phyloP scores from a whole-genome alignment of 1,140 invertebrate species.

The Heliconius melpomene region DNA sequence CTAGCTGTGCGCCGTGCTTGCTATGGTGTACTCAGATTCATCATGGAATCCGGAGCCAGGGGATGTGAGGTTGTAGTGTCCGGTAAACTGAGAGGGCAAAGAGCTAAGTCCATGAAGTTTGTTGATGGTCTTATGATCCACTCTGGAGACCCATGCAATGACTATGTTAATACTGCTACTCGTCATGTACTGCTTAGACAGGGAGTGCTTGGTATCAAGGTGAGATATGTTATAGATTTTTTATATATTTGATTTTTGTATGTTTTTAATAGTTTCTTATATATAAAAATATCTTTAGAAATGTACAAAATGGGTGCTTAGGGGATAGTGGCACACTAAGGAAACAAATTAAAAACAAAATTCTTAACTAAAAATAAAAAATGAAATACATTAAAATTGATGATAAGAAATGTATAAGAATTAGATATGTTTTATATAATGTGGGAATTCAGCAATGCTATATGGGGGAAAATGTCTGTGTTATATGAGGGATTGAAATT shows the following conservation, averaged over 20 bases:
- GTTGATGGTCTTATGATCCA: conserved; percentile 99
- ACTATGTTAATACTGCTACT: conserved; percentile 99
- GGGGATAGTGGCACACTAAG: no score
- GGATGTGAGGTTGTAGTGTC: conserved; percentile 99
- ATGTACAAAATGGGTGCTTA: no score
- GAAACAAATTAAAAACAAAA: no score
- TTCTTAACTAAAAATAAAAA: no score
- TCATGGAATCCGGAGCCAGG: conserved; percentile 99
- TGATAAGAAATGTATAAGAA: no score
- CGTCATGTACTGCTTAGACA: conserved; percentile 98
- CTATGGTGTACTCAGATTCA: conserved; percentile 99
- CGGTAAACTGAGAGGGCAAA: conserved; percentile 98
- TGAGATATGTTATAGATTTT: conserved; percentile 38
- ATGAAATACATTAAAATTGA: no score
- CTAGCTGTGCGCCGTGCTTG: conserved; percentile 92
- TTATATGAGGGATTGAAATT: no score
- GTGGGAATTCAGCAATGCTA: no score
- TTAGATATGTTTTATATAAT: no score
- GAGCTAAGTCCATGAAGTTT: conserved; percentile 99
- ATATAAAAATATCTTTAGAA: no score
- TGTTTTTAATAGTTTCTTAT: neutral
- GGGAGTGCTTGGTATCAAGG: conserved; percentile 94
- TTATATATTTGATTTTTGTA: neutral
- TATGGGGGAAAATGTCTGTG: no score
- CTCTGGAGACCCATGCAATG: conserved; percentile 98